Conservation (phyloP, 2,888 invertebrate genomes). For the Melieria picta region DNA sequence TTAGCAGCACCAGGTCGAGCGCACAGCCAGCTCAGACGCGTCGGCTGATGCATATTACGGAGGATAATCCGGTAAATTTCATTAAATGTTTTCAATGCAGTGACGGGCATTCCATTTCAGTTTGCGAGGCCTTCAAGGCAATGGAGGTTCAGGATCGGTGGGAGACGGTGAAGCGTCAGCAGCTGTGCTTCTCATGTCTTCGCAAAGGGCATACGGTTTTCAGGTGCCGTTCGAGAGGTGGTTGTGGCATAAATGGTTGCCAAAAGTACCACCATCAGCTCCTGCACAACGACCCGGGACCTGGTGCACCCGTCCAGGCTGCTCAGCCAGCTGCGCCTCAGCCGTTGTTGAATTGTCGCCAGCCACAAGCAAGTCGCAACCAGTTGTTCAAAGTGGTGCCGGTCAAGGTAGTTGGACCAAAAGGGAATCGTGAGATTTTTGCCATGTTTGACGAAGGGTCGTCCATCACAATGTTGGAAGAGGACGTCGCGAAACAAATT, state of each 20-base stretch:
- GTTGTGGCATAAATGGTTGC: slow-evolving; percentile 17
- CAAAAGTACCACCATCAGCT: slow-evolving; percentile 10
- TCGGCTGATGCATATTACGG: no score
- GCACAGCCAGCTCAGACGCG: no score
- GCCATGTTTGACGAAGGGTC: slow-evolving; percentile 41
- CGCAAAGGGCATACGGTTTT: slow-evolving; percentile 21
- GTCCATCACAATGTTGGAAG: slow-evolving; percentile 37
- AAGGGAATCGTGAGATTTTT: slow-evolving; percentile 1
- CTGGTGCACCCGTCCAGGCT: no score
- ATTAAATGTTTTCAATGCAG: slow-evolving; percentile 7
- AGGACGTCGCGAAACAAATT: slow-evolving; percentile 25
- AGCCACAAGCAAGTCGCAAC: not conserved
- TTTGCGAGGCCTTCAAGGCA: slow-evolving; percentile 6
- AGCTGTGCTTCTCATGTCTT: slow-evolving; percentile 23
- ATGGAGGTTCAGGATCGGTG: slow-evolving; percentile 1
- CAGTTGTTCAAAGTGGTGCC: slow-evolving; percentile 13
- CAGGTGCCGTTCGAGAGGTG: slow-evolving; percentile 5
- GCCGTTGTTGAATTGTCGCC: slow-evolving; percentile 4
- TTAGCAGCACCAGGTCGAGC: no score
- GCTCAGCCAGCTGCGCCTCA: not conserved
- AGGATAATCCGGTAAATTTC: no score
- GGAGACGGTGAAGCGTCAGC: not conserved
- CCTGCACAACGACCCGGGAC: not conserved
- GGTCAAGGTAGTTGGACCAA: slow-evolving; percentile 19
- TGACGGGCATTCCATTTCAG: not conserved